Evolutionary conservation across 2,888 invertebrate genomes (phyloP).

Genomic region (Periphyllus acericola): DNA sequence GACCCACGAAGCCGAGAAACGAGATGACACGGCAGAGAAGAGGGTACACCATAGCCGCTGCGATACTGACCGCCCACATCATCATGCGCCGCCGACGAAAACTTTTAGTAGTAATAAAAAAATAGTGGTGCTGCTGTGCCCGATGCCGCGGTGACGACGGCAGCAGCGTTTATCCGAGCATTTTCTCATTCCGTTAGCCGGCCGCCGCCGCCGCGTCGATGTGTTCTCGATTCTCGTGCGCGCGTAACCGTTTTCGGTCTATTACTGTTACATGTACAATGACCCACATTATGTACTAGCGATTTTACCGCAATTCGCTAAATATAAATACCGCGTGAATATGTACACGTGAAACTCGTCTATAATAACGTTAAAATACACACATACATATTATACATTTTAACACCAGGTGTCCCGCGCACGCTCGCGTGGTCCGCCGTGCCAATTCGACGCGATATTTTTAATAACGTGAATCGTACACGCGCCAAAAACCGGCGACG

Average conservation of each 20-base stretch:
- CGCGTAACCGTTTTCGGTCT: constrained; percentile 48
- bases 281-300: constrained; percentile 50
- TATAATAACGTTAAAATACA: neutral
- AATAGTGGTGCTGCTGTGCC: neutral
- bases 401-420: constrained; percentile 3
- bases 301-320: constrained; percentile 45
- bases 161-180: neutral
- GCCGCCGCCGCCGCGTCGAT: neutral
- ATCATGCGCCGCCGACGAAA: constrained; percentile 1
- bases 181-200: constrained; percentile 41
- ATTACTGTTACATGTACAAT: constrained; percentile 51
- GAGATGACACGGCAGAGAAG: neutral
- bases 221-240: constrained; percentile 34
- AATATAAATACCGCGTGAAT: neutral
- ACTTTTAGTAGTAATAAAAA: constrained; percentile 5
- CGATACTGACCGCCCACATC: neutral
- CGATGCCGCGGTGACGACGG: neutral
- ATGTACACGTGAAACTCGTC: neutral
- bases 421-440: neutral
- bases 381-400: neutral
- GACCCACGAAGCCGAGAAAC: neutral
- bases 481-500: constrained; percentile 8
- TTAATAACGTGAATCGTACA: neutral
- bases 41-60: neutral
- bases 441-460: constrained; percentile 17